Base-by-base conservation (phyloP, 2,888 invertebrate species). In the Drosophila pseudotalamancana region DNA sequence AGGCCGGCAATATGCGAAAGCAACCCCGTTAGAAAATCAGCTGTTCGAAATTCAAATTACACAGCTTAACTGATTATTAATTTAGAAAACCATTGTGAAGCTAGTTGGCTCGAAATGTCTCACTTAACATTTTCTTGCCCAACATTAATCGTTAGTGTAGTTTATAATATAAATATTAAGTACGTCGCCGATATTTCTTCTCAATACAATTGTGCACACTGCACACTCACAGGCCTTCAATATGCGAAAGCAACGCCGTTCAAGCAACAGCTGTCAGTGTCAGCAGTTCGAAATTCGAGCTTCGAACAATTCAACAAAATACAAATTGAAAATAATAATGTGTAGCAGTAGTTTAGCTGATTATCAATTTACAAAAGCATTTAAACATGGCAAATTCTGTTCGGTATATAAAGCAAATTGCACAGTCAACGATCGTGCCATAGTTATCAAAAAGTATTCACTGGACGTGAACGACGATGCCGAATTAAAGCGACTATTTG, bases 361-460 rank as follows among this genome's bases (percentile, higher is more conserved):
- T 84, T 95, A 95, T 89, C 94, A 94, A 93, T 95, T 45, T 93
- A 94, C 80, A 91, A 95, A 95, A 0, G 93, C 94, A 84, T 95
- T 95, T 86, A 95, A 94, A 89, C 94, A 95, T 79, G 94, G 94
- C 45, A 92, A 55, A 37, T 82, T 93, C 67, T 95, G 95, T 8
- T 93, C 94, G 2, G 95, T 96, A 18, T 94, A 95, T 88, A 93
- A 96, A 45, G 95, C 95, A 4, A 92, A 94, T 71, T 94, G 95
- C 89, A 92, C 93, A 67, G 93, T 94, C 6, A 94, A 93, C 49
- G 93, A 94, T 57, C 93, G 94, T n/a, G 93, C 94, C 92, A 94
- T 96, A 54, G 95, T 95, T 3, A 92, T 96, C 27, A 96, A 96
- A 88, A 94, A 95, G 85, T 95, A 95, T 90, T 94, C 95, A 85